Evolutionary conservation across 2,888 invertebrate species (phyloP).

Genomic region (Aporophyla lueneburgensis): DNA sequence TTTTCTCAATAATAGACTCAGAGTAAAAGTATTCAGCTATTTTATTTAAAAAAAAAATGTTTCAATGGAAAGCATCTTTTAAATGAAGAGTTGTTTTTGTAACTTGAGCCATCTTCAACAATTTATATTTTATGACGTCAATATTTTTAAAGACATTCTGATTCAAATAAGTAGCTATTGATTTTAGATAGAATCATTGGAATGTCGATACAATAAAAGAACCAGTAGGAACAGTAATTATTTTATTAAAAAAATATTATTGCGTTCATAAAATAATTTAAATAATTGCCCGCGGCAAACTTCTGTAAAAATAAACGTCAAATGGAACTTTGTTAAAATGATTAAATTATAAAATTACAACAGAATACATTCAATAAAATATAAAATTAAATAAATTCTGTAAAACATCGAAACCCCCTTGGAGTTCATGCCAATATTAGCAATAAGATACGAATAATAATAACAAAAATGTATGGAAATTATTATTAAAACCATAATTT

Average conservation of each 20-base stretch:
- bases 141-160: conserved; percentile 28
- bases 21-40: too few relatives aligned
- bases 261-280: conserved; percentile 12
- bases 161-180: conserved; percentile 41
- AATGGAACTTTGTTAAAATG: conserved; percentile 20
- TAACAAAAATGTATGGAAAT: conserved; percentile 15
- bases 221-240: conserved; percentile 43
- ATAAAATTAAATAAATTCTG: conserved; percentile 4
- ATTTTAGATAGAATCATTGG: conserved; percentile 32
- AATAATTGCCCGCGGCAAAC: conserved; percentile 45
- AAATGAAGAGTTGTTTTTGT: conserved; percentile 1
- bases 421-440: conserved; percentile 12
- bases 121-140: neutral
- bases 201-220: conserved; percentile 36
- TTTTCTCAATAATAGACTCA: neutral
- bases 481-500: conserved; percentile 40
- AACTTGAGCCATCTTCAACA: conserved; percentile 31
- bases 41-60: too few relatives aligned
- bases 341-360: conserved; percentile 12
- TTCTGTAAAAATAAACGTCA: conserved; percentile 39
- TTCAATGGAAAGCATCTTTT: neutral
- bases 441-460: conserved; percentile 32
- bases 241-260: conserved; percentile 18
- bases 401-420: conserved; percentile 7
- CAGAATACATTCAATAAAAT: conserved; percentile 8